Base-by-base conservation (phyloP, 2,797 vertebrate species). In the Enteromius afrohamiltoni region DNA sequence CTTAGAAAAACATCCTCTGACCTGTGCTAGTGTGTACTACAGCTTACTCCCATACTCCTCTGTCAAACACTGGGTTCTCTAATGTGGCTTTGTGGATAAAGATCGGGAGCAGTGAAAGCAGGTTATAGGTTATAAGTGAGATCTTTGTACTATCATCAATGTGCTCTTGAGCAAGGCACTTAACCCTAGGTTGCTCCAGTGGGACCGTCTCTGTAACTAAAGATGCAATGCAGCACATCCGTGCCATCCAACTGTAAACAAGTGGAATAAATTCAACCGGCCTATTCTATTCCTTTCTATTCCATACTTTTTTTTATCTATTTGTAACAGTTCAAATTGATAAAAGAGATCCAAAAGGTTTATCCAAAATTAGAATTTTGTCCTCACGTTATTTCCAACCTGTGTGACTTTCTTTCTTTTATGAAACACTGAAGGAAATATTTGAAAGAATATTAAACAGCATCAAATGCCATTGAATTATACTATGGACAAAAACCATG, bases 171-270 rank as follows among this genome's bases (percentile, higher is more conserved):
- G 45, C 58, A 64, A 65, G 58, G n/a, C 70, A 65, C 69, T 74
- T 82, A 82, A 75, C 80, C 80, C 6, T 19, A 53, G 79, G 79
- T 62, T 40, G n/a, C 68, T 62, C 79, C 68, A 62, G 58, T 10
- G 80, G 58, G 80, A 64, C 31, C 49, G 19, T 21, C 53, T 31
- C 70, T 82, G 76, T 31, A 65, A 78, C 60, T 74, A 74, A 65
- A 73, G 58, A 82, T 64, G 58, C 11, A 1, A 74, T 17, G 29
- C 45, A 64, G 45, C 8, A 11, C 49, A 80, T 55, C 21, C n/a
- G 37, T 60, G 47, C 14, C 45, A n/a, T 49, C n/a, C 7, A 3
- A 17, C 45, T 51, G 60, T 37, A 68, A 31, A 2, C 31, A 65
- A 60, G 42, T 29, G 49, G 29, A 75, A 58, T 37, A 40, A 58